phyloP scores from a whole-genome alignment of 2,888 invertebrate species.

The Cephus pygmeus region DNA sequence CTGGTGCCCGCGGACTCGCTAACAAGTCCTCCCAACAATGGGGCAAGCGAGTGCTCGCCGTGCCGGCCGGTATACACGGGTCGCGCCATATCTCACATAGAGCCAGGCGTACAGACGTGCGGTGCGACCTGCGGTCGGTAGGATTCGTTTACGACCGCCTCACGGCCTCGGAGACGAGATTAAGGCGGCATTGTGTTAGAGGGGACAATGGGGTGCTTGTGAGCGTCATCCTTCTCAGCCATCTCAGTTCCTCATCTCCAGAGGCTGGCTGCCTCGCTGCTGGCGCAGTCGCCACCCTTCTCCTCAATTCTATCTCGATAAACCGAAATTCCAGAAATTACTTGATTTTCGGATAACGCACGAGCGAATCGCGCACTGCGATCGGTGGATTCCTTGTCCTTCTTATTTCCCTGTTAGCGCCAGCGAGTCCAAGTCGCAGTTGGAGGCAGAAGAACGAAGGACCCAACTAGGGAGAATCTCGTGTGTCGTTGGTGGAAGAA shows the following conservation, averaged over 20 bases:
- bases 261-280: background rate
- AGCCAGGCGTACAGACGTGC: background rate
- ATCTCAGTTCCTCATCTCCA: background rate
- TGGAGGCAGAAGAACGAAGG: background rate
- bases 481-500: background rate
- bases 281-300: background rate
- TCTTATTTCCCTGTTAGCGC: background rate
- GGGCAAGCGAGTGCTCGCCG: background rate
- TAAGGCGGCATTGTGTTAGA: conserved; percentile 19
- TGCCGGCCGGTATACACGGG: background rate
- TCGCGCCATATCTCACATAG: background rate
- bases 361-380: no score
- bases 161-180: conserved; percentile 10
- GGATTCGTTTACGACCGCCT: conserved; percentile 15
- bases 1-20: background rate
- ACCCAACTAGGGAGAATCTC: background rate
- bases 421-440: background rate
- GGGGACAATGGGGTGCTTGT: conserved; percentile 17
- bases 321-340: background rate
- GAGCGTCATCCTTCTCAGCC: background rate
- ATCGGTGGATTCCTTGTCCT: background rate
- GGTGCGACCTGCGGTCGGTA: conserved; percentile 1
- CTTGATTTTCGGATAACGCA: no score
- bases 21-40: background rate
- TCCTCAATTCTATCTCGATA: background rate